Evolutionary conservation across 2,113 vertebrate species (phyloP).

Genomic region (Saiga tatarica): DNA sequence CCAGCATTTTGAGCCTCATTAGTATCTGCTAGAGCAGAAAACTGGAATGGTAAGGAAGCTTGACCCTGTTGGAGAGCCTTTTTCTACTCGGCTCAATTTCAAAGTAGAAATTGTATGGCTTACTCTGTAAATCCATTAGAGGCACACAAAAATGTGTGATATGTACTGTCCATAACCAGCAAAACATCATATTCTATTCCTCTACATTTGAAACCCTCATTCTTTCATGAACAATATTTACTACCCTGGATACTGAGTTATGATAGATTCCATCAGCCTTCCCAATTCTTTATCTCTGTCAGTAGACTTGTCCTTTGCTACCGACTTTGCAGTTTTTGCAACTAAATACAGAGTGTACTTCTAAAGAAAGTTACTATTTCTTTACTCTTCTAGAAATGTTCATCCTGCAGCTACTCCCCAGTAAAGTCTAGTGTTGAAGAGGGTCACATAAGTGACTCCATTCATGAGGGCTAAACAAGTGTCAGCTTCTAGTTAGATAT

Average conservation of each 20-base stretch:
- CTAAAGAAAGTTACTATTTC: not conserved
- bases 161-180: not conserved
- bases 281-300: not conserved
- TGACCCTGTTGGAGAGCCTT: not conserved
- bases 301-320: not conserved
- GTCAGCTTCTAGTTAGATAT: not conserved
- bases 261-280: not conserved
- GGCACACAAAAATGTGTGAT: not conserved
- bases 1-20: not conserved
- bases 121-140: not conserved
- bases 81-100: not conserved
- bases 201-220: not conserved
- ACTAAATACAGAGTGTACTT: not conserved
- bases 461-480: not conserved
- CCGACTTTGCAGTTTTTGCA: not conserved
- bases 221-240: not conserved
- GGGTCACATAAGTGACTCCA: not conserved
- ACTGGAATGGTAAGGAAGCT: not conserved
- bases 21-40: not conserved
- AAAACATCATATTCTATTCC: not conserved
- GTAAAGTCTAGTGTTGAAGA: not conserved
- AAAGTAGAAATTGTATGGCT: not conserved
- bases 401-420: not conserved
- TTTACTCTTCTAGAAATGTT: not conserved
- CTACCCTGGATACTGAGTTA: not conserved